Evolutionary conservation across 2,797 vertebrate species (phyloP).

Genomic region (Paguma larvata): DNA sequence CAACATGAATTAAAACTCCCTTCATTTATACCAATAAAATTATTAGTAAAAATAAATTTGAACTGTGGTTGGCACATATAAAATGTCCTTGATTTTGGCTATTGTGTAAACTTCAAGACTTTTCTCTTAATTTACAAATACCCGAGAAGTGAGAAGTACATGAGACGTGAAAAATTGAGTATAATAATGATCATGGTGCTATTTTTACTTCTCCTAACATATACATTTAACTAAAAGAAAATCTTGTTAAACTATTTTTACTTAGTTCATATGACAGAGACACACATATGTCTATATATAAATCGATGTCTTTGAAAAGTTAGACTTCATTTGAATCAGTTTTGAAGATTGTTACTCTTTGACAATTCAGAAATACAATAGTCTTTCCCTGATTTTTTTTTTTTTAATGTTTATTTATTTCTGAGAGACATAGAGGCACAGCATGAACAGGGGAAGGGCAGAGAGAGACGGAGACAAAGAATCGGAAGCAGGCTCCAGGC

Average conservation of each 20-base stretch:
- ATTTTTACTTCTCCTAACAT: conserved; percentile 4
- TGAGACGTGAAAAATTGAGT: neutral
- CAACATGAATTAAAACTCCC: conserved; percentile 57
- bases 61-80: neutral
- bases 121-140: neutral
- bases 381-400: conserved; percentile 17
- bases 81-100: neutral
- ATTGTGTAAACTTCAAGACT: neutral
- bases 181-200: neutral
- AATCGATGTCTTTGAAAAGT: neutral
- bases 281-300: neutral
- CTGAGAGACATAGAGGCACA: too few species aligned
- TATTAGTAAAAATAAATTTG: neutral
- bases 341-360: neutral
- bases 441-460: too few species aligned
- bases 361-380: conserved; percentile 9
- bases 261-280: neutral
- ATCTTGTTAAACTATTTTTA: neutral
- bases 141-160: neutral
- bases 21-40: conserved; percentile 45
- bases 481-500: too few species aligned
- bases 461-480: too few species aligned
- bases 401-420: too few species aligned
- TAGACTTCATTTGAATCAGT: neutral
- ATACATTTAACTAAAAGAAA: neutral